Percentiles rank a stretch among this genome's conserved stretches.
These are phyloP conservation scores for Colostygia pectinataria DNA, from an alignment of 2,888 invertebrate species.

Conservation along the genomic window DNA sequence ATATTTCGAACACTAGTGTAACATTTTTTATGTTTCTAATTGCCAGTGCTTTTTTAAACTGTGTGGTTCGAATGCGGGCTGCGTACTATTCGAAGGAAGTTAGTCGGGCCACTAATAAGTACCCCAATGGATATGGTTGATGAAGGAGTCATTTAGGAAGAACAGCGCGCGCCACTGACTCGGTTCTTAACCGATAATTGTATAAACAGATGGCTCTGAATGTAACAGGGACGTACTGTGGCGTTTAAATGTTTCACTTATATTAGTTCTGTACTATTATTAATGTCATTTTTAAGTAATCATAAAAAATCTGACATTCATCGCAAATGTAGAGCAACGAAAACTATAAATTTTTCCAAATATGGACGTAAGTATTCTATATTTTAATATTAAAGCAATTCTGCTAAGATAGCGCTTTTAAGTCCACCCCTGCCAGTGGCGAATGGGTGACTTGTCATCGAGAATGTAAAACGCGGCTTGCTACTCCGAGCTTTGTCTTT, in stretches of 20 bases:
- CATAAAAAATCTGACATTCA: too few species aligned
- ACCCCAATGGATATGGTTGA: constrained; percentile 70
- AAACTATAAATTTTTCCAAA: too few species aligned
- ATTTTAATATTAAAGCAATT: too few species aligned
- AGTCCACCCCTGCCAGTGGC: constrained; percentile 56
- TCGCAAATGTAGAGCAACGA: too few species aligned
- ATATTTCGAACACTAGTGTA: background rate
- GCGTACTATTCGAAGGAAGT: constrained; percentile 64
- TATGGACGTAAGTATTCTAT: too few species aligned
- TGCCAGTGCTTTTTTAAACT: constrained; percentile 15
- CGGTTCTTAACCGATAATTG: constrained; percentile 78
- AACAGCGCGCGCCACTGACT: constrained; percentile 79
- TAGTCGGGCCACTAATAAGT: constrained; percentile 65
- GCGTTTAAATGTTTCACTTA: background rate
- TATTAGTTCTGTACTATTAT: background rate
- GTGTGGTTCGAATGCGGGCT: constrained; percentile 44
- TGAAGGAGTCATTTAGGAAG: constrained; percentile 81
- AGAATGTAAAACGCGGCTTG: constrained; percentile 73
- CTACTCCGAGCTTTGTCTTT: constrained; percentile 63
- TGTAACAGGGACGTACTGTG: constrained; percentile 54
- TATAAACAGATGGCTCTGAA: constrained; percentile 79
- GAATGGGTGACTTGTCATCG: constrained; percentile 78
- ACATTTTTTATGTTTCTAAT: constrained; percentile 3
- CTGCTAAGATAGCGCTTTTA: background rate
- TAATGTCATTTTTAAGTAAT: too few species aligned